Conservation (phyloP, 2,113 vertebrate species). For the Urocolius indicus region DNA sequence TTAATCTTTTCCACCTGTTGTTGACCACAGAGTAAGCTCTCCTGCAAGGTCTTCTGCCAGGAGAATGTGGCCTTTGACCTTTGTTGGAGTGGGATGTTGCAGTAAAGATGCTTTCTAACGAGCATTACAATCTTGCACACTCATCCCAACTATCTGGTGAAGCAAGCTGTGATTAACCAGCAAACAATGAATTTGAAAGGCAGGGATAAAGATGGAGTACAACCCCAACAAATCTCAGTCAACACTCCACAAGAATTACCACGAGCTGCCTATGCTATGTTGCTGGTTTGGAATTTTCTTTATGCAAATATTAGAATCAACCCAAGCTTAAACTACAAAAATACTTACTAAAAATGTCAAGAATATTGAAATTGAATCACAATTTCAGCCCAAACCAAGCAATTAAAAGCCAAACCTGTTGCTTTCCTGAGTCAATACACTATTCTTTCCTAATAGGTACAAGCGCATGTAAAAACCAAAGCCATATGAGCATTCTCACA, state of each 20-base stretch:
- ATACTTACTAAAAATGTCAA: not conserved
- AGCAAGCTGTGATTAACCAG: not conserved
- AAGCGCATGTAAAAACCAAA: not conserved
- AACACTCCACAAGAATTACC: not conserved
- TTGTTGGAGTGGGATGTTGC: not conserved
- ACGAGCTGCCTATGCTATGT: not conserved
- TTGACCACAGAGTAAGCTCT: slow-evolving; percentile 48
- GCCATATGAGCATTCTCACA: not conserved
- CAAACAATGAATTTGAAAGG: not conserved
- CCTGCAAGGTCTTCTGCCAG: slow-evolving; percentile 40
- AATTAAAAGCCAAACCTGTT: not conserved
- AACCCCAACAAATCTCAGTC: not conserved
- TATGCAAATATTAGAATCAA: not conserved
- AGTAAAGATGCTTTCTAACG: not conserved
- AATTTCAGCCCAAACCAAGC: not conserved
- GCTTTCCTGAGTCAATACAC: not conserved
- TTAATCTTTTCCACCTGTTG: slow-evolving; percentile 76
- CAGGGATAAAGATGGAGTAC: not conserved
- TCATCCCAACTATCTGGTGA: not conserved
- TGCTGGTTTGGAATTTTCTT: not conserved
- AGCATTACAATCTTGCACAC: not conserved
- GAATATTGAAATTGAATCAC: not conserved
- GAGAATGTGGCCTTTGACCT: slow-evolving; percentile 67
- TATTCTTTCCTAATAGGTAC: not conserved
- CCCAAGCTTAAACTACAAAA: not conserved